Conservation (phyloP, 2,797 vertebrate species). For the Tamandua tetradactyla region DNA sequence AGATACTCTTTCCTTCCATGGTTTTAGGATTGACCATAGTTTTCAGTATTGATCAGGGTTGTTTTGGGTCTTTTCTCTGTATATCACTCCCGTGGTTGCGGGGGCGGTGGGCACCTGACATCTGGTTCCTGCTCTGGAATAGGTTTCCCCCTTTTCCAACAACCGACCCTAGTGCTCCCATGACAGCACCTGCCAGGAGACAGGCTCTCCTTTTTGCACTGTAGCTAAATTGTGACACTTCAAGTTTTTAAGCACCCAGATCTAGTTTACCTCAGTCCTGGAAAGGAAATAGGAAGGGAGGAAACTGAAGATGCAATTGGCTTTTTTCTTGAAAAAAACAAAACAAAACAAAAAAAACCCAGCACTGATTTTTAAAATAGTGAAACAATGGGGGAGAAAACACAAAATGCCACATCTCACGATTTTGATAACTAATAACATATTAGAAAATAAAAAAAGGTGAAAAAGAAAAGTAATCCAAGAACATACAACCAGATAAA, state of each 20-base stretch:
- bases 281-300: not conserved
- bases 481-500: not conserved
- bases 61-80: not conserved
- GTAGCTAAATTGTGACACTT: not conserved
- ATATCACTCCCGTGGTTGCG: not conserved
- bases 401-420: not conserved
- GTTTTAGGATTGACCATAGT: not conserved
- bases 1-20: not conserved
- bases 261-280: not conserved
- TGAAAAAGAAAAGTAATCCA: not conserved
- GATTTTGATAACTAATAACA: not conserved
- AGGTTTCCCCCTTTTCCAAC: not conserved
- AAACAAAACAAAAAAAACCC: no score
- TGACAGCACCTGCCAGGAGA: not conserved
- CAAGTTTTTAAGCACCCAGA: not conserved
- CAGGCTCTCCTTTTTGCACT: not conserved
- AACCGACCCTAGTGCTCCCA: not conserved
- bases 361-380: not conserved
- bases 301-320: not conserved
- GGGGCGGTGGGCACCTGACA: no score
- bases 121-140: not conserved
- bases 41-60: not conserved
- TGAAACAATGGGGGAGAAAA: not conserved
- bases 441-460: not conserved
- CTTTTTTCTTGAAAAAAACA: not conserved